phyloP scores from a whole-genome alignment of 2,888 invertebrate species.

The Epinotia demarniana region DNA sequence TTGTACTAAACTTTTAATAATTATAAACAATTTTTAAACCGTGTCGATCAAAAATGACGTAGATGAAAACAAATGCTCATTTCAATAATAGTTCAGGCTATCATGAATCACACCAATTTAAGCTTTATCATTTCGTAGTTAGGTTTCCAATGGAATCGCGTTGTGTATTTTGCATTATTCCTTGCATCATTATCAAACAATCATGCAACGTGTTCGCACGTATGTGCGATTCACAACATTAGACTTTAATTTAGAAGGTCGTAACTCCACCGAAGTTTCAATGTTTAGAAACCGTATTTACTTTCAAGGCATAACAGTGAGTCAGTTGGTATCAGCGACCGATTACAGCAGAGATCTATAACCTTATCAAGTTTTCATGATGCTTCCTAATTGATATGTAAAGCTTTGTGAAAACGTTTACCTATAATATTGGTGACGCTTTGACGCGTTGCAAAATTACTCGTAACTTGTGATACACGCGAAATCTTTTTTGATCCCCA shows the following conservation, averaged over 20 bases:
- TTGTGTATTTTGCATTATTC: background rate
- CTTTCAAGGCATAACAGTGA: slow-evolving; percentile 30
- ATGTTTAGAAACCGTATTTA: background rate
- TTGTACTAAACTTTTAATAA: background rate
- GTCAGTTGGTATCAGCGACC: slow-evolving; percentile 51
- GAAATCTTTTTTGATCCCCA: no score
- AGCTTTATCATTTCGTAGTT: background rate
- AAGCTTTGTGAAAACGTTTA: slow-evolving; percentile 12
- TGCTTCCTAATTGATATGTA: slow-evolving; percentile 26
- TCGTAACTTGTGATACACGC: no score
- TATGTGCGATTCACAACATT: slow-evolving; percentile 4
- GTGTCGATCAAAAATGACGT: background rate
- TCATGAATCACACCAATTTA: background rate
- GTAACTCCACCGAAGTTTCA: background rate
- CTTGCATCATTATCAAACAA: background rate
- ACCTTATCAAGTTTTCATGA: slow-evolving; percentile 19
- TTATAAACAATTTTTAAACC: background rate
- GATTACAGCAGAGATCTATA: slow-evolving; percentile 54
- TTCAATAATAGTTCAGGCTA: no score
- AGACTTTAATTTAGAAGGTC: background rate
- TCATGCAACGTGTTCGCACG: slow-evolving; percentile 12
- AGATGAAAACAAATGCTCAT: no score
- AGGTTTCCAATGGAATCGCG: background rate
- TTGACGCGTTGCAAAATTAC: no score
- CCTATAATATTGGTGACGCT: background rate